Evolutionary conservation across 53 echinoderm and acorn worm species (phyloP), one percentile per base, ranked within the genome.

Genomic region (Astropecten irregularis): DNA sequence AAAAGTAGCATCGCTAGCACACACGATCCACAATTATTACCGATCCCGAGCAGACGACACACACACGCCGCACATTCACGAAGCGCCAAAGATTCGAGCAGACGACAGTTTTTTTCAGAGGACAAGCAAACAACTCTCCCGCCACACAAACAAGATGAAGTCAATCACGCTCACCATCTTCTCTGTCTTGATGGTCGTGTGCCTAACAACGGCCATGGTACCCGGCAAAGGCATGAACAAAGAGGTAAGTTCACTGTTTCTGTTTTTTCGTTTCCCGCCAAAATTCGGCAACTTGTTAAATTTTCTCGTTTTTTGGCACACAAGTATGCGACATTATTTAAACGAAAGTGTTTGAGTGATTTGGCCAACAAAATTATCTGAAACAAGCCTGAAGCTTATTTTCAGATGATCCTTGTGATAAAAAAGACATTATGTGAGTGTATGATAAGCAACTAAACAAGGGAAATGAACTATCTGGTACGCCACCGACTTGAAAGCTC

Each of bases 181-280:
- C 79, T 60, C 79, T 11, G 60, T 46, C 4, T 46, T 79, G 61
- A 79, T 79, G 79, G 33, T 62, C 15, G 79, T 79, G 42, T 61
- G 61, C 62, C 79, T 79, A 30, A 33, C 61, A 30, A 79, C 79
- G 48, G 79, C 79, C 22, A 57, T 16, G 9, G 44, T 36, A 10
- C 10, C 29, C 18, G 9, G n/a, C 27, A 59, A 40, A 38, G 28
- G 40, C 29, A 18, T 27, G 14, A 4, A 23, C 60, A 56, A 62
- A 0, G 37, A 31, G 79, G 79, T 79, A 79, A 79, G 79, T 11
- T 42, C 42, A 8, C 42, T 6, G 6, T 42, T 42, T 42, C 6
- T 6, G 6, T 42, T 42, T 11, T 42, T 42, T 42, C 6, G 42
- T 42, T 42, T 42, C 42, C 42, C 42, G 42, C 42, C 42, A 42